Conservation (phyloP, 1,140 invertebrate species). For the Eupristina koningsbergeri region DNA sequence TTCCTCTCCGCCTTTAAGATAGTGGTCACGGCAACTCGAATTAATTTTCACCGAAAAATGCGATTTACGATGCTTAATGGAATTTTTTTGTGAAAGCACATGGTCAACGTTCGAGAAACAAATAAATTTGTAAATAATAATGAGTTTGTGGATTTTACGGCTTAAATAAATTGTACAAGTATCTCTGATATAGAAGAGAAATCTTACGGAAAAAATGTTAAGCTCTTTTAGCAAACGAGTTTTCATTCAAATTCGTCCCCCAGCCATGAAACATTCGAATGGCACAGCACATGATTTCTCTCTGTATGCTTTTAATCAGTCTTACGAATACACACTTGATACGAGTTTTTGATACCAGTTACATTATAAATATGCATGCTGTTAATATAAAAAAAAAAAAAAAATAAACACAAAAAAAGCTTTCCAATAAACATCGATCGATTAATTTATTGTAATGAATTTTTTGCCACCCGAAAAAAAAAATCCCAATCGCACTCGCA, state of each 20-base stretch:
- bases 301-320: conserved; percentile 57
- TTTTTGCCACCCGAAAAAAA: neutral
- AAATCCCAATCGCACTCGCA: neutral
- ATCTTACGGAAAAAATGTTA: conserved; percentile 51
- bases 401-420: too few species aligned
- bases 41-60: neutral
- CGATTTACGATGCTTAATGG: neutral
- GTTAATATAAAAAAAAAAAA: too few species aligned
- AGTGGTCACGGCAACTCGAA: neutral
- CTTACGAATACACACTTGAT: conserved; percentile 46
- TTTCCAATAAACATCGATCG: neutral
- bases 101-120: neutral
- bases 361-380: neutral
- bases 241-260: conserved; percentile 49
- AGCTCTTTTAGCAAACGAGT: conserved; percentile 52
- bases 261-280: conserved; percentile 53
- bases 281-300: conserved; percentile 55
- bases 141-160: too few species aligned
- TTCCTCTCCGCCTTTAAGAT: too few species aligned
- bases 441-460: neutral
- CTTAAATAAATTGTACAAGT: conserved; percentile 6
- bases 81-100: neutral
- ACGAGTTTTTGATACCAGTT: neutral
- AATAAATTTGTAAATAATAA: neutral
- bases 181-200: conserved; percentile 24